Evolutionary conservation across 2,113 vertebrate genomes (phyloP).

Genomic region (Oncorhynchus masou): DNA sequence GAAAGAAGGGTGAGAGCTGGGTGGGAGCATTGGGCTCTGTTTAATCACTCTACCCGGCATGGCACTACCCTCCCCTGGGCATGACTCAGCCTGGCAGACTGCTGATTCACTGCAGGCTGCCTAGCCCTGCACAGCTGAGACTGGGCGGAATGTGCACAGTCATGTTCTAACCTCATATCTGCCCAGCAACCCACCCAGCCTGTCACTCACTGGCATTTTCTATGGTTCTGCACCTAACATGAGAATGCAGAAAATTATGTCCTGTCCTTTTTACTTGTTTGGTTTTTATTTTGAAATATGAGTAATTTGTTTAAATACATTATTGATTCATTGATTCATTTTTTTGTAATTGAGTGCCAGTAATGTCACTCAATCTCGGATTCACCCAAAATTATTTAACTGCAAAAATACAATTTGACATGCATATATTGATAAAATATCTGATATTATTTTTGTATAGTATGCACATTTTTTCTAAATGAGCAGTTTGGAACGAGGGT

Average conservation of each 20-base stretch:
- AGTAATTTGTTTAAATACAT: background rate
- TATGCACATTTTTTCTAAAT: background rate
- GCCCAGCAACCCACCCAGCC: conserved; percentile 22
- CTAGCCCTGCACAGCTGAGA: conserved; percentile 18
- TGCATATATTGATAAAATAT: background rate
- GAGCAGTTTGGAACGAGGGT: background rate
- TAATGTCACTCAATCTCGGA: background rate
- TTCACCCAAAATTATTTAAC: too few species aligned
- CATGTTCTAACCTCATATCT: conserved; percentile 51
- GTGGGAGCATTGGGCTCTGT: background rate
- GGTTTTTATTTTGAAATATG: background rate
- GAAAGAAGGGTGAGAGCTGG: conserved; percentile 27
- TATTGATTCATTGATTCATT: background rate
- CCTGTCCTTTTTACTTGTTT: background rate
- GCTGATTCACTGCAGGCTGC: conserved; percentile 73
- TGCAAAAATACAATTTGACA: background rate
- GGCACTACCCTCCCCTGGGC: conserved; percentile 26
- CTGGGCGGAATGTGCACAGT: conserved; percentile 45
- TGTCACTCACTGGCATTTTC: background rate
- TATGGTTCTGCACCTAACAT: background rate
- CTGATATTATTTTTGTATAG: background rate
- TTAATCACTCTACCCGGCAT: conserved; percentile 48
- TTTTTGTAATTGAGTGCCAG: background rate
- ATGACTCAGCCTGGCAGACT: conserved; percentile 62
- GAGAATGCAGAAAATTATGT: conserved; percentile 11